Percentiles rank a stretch among this genome's conserved stretches.
Conservation (phyloP, 2,888 invertebrate genomes). For the Drosophila pseudotalamancana region DNA sequence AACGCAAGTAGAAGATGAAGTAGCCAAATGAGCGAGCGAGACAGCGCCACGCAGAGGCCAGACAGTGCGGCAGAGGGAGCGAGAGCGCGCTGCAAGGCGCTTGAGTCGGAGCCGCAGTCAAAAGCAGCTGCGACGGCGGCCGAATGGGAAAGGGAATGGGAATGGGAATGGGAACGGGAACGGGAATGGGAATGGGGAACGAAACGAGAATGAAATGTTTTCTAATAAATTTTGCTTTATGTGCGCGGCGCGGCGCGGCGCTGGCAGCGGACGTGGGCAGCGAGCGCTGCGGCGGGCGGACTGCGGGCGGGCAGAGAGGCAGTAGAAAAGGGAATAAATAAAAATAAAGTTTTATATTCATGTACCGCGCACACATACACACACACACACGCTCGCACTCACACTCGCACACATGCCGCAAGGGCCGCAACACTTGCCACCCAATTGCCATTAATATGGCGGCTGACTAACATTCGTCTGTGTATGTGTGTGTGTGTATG, state of each 20-base stretch:
- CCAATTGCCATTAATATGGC: slow-evolving; percentile 83
- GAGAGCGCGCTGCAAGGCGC: slow-evolving; percentile 23
- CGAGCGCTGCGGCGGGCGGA: slow-evolving; percentile 2
- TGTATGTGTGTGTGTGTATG: slow-evolving; percentile 30
- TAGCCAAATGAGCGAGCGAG: slow-evolving; percentile 42
- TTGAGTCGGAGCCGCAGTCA: slow-evolving; percentile 52
- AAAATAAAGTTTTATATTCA: slow-evolving; percentile 80
- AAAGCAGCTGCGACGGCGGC: slow-evolving; percentile 51
- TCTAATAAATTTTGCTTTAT: slow-evolving; percentile 84
- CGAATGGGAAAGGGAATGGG: slow-evolving; percentile 25
- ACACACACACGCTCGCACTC: slow-evolving; percentile 51
- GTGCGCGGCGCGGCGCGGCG: slow-evolving; percentile 73
- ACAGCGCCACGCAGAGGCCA: background rate
- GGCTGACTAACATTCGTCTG: slow-evolving; percentile 76
- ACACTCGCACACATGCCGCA: slow-evolving; percentile 53
- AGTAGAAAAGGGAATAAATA: slow-evolving; percentile 77
- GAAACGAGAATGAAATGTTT: slow-evolving; percentile 81
- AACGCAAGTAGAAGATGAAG: slow-evolving; percentile 81
- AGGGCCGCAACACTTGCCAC: slow-evolving; percentile 73
- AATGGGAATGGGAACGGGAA: slow-evolving; percentile 2
- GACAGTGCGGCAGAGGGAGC: slow-evolving; percentile 4
- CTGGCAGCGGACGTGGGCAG: slow-evolving; percentile 22
- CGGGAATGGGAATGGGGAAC: slow-evolving; percentile 13
- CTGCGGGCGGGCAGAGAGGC: slow-evolving; percentile 24
- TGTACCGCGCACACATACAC: slow-evolving; percentile 68